Conservation (phyloP, 2,888 invertebrate genomes). For the Chaitophorus viminalis region DNA sequence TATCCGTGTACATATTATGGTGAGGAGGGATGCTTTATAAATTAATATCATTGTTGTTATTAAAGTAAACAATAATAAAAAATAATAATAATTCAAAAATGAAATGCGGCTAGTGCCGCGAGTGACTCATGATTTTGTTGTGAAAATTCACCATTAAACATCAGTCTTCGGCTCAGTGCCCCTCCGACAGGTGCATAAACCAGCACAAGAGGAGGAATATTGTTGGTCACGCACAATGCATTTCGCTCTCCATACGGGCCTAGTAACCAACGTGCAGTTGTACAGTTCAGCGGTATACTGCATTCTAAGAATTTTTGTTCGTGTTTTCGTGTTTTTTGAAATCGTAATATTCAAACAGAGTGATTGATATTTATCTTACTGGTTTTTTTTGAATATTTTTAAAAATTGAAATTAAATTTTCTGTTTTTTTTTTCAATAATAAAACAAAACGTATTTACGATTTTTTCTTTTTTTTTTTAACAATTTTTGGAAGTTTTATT, state of each 20-base stretch:
- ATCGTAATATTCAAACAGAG: neutral
- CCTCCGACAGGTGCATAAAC: constrained; percentile 53
- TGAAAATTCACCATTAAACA: constrained; percentile 15
- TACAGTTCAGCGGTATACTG: constrained; percentile 25
- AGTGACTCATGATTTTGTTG: neutral
- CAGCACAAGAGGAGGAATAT: constrained; percentile 32
- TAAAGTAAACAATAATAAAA: neutral
- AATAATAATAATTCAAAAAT: neutral
- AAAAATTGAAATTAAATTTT: neutral
- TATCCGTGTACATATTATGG: neutral
- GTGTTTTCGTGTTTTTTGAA: neutral
- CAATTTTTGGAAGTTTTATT: neutral
- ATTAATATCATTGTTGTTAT: neutral
- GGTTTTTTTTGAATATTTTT: neutral
- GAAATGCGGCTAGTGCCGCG: neutral
- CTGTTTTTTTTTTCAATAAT: neutral
- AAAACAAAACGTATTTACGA: neutral
- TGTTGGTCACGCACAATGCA: constrained; percentile 53
- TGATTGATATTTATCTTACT: neutral
- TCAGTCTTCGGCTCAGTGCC: constrained; percentile 53
- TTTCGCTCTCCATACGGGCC: constrained; percentile 32
- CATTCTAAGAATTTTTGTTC: neutral
- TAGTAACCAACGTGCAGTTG: constrained; percentile 54
- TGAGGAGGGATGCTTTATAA: neutral
- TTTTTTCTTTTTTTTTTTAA: neutral